A percentile compares a stretch with the other conserved stretches of the same genome.
These are phyloP conservation scores for Drosophila nr. medialis DNA, from an alignment of 2,888 invertebrate species.

Conservation along the genomic window DNA sequence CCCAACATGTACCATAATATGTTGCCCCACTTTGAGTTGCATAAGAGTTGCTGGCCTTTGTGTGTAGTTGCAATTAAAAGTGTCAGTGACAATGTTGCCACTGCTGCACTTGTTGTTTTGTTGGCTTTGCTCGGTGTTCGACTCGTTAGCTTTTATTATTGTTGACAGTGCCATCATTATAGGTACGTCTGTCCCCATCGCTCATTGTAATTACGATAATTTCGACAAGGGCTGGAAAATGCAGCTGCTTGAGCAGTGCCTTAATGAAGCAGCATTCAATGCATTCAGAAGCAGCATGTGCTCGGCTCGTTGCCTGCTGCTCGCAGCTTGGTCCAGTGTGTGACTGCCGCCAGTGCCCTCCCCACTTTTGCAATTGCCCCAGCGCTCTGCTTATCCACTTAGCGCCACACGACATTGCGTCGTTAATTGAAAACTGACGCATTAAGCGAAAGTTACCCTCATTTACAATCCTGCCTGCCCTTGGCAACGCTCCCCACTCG, in stretches of 20 bases:
- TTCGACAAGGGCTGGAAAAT: conserved; percentile 61
- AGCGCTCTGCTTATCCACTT: conserved; percentile 68
- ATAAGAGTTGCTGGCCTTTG: conserved; percentile 38
- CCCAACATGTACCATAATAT: conserved; percentile 56
- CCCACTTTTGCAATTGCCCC: background rate
- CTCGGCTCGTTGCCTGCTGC: conserved; percentile 1
- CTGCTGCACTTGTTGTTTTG: conserved; percentile 25
- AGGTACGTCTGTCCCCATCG: conserved; percentile 57
- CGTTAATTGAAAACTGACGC: conserved; percentile 77
- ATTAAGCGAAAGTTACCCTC: conserved; percentile 58
- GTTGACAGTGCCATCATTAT: conserved; percentile 52
- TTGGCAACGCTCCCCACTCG: background rate
- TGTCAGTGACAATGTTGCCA: conserved; percentile 63
- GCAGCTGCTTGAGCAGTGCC: conserved; percentile 56
- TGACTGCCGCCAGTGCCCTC: background rate
- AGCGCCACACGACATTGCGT: conserved; percentile 57
- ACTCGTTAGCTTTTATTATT: conserved; percentile 72
- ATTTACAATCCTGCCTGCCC: background rate
- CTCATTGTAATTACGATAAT: conserved; percentile 77
- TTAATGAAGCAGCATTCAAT: conserved; percentile 74
- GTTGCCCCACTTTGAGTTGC: conserved; percentile 62
- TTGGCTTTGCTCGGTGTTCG: conserved; percentile 36
- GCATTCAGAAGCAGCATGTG: conserved; percentile 34
- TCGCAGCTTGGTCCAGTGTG: conserved; percentile 17
- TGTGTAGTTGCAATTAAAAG: conserved; percentile 62